These are phyloP conservation scores for Nudaria mundana DNA, from an alignment of 2,888 invertebrate species.

Conservation along the genomic window DNA sequence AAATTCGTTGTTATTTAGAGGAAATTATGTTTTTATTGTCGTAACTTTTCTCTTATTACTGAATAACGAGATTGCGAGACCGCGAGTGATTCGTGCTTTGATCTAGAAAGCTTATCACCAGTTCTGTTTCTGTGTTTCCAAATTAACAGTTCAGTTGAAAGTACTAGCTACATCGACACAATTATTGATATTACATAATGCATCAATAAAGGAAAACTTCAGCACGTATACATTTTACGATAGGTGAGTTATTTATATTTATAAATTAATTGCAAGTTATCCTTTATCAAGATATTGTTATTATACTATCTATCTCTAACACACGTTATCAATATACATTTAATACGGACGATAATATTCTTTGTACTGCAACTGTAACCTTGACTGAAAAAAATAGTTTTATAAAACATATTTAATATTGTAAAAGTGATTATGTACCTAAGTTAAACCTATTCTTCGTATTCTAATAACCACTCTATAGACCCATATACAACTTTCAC, in stretches of 20 bases:
- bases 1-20: neutral
- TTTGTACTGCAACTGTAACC: slow-evolving; percentile 10
- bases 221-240: slow-evolving; percentile 43
- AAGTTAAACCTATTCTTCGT: no score
- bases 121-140: slow-evolving; percentile 19
- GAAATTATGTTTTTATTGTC: neutral
- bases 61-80: slow-evolving; percentile 1
- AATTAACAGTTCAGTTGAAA: neutral
- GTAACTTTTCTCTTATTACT: neutral
- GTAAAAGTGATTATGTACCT: no score
- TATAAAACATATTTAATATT: neutral
- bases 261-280: slow-evolving; percentile 29
- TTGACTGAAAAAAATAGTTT: neutral
- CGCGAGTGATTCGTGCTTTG: slow-evolving; percentile 30
- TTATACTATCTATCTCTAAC: slow-evolving; percentile 21
- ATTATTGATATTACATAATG: slow-evolving; percentile 24
- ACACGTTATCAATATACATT: slow-evolving; percentile 24
- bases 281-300: slow-evolving; percentile 24
- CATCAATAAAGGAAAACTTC: slow-evolving; percentile 21
- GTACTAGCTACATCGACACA: slow-evolving; percentile 1
- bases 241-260: slow-evolving; percentile 50
- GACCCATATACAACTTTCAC: no score
- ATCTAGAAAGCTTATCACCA: slow-evolving; percentile 26
- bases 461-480: no score
- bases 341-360: slow-evolving; percentile 27